Evolutionary conservation across 2,888 invertebrate species (phyloP).

Genomic region (Parnassius smintheus): DNA sequence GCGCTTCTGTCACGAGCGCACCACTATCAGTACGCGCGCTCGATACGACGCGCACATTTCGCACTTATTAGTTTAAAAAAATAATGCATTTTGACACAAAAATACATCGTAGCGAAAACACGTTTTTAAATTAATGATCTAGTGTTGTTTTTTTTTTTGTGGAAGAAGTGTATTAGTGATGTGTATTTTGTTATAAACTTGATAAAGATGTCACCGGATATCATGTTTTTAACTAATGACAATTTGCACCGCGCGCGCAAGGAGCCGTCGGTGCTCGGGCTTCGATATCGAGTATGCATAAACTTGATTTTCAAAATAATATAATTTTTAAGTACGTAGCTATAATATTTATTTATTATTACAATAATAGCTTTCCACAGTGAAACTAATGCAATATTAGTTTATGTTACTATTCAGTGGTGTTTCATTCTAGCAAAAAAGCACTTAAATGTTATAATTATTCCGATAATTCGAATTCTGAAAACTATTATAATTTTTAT

Average conservation of each 20-base stretch:
- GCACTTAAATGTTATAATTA: too few relatives aligned
- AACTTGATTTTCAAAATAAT: not conserved
- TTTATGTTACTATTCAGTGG: too few relatives aligned
- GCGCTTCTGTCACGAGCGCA: conserved; percentile 38
- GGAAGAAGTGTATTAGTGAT: conserved; percentile 39
- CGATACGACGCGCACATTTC: conserved; percentile 55
- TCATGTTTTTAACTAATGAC: conserved; percentile 79
- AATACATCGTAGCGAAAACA: conserved; percentile 35
- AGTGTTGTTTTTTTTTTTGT: not conserved
- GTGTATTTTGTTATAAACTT: conserved; percentile 17
- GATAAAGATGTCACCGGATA: conserved; percentile 69
- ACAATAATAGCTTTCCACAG: too few relatives aligned
- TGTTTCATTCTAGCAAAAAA: too few relatives aligned
- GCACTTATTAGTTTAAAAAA: conserved; percentile 31
- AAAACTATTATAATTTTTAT: too few relatives aligned
- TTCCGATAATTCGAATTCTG: too few relatives aligned
- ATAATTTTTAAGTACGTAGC: too few relatives aligned
- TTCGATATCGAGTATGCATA: conserved; percentile 71
- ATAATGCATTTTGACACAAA: conserved; percentile 76
- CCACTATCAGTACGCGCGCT: conserved; percentile 53
- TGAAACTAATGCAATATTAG: too few relatives aligned
- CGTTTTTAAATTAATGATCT: not conserved
- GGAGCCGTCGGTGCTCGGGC: conserved; percentile 69
- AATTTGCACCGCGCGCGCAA: conserved; percentile 75
- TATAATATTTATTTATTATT: too few relatives aligned